phyloP scores from a whole-genome alignment of 2,888 invertebrate species.

The Napeogenes inachia region DNA sequence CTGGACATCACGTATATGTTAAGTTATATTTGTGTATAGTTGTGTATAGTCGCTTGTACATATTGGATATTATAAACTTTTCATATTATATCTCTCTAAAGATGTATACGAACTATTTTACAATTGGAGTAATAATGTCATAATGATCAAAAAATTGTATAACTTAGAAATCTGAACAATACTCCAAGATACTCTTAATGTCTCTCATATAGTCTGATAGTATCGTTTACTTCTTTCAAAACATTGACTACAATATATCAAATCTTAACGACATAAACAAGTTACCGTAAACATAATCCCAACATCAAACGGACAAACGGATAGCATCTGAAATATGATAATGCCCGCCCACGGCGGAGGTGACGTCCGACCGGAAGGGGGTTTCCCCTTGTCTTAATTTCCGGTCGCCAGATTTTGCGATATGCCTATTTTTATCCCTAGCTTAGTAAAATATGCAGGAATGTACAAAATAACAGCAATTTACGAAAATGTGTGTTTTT shows the following conservation, averaged over 20 bases:
- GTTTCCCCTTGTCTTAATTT: slow-evolving; percentile 66
- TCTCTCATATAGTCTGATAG: too few relatives aligned
- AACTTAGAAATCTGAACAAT: too few relatives aligned
- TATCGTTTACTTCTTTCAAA: background rate
- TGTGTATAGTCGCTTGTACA: background rate
- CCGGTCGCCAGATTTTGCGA: slow-evolving; percentile 66
- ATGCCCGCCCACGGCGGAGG: slow-evolving; percentile 62
- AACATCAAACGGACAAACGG: slow-evolving; percentile 25
- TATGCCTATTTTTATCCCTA: slow-evolving; percentile 40
- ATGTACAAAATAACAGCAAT: slow-evolving; percentile 17
- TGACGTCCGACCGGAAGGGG: slow-evolving; percentile 62
- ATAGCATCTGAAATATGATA: slow-evolving; percentile 47
- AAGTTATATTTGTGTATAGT: background rate
- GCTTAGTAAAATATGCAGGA: slow-evolving; percentile 27
- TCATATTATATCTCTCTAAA: too few relatives aligned
- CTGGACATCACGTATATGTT: slow-evolving; percentile 9
- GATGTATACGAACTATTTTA: too few relatives aligned
- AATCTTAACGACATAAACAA: slow-evolving; percentile 12
- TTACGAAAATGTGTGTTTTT: background rate
- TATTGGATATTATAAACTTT: background rate
- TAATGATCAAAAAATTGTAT: too few relatives aligned
- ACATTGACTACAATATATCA: background rate
- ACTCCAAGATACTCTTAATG: too few relatives aligned
- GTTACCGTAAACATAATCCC: slow-evolving; percentile 8
- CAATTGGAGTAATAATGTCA: too few relatives aligned